Evolutionary conservation across 92 coral and sea anemone species (phyloP).

Genomic region (Epizoanthus stellaris): DNA sequence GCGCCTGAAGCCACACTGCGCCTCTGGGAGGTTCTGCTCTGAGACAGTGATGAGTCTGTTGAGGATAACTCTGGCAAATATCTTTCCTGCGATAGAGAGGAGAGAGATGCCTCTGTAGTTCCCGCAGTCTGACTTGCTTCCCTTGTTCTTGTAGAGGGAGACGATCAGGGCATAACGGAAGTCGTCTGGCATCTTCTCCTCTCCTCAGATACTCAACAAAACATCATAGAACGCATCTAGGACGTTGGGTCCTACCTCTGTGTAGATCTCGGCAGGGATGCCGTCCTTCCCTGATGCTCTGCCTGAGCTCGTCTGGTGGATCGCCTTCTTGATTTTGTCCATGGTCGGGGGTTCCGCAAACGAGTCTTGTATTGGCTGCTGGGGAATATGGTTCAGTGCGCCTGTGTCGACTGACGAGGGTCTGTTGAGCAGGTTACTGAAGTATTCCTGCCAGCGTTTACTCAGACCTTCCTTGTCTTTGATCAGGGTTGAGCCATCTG

Average conservation of each 20-base stretch:
- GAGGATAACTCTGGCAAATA: constrained; percentile 46
- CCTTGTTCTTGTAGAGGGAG: constrained; percentile 52
- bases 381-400: constrained; percentile 45
- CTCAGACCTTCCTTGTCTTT: constrained; percentile 48
- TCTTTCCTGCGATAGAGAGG: constrained; percentile 47
- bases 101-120: constrained; percentile 50
- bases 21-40: constrained; percentile 26
- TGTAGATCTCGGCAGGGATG: constrained; percentile 47
- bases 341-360: constrained; percentile 32
- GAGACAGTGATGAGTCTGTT: constrained; percentile 36
- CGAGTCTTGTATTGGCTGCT: constrained; percentile 16
- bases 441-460: constrained; percentile 48
- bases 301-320: constrained; percentile 40
- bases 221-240: constrained; percentile 17
- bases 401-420: constrained; percentile 39
- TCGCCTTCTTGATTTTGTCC: constrained; percentile 47
- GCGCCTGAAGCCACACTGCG: constrained; percentile 42
- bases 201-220: constrained; percentile 46
- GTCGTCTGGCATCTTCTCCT: constrained; percentile 46
- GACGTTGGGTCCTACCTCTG: constrained; percentile 16
- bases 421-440: constrained; percentile 50
- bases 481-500: constrained; percentile 51
- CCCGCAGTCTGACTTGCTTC: constrained; percentile 38
- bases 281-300: constrained; percentile 50
- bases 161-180: constrained; percentile 40